These are phyloP conservation scores for Nephrotoma appendiculata DNA, from an alignment of 2,888 invertebrate species.

Conservation along the genomic window DNA sequence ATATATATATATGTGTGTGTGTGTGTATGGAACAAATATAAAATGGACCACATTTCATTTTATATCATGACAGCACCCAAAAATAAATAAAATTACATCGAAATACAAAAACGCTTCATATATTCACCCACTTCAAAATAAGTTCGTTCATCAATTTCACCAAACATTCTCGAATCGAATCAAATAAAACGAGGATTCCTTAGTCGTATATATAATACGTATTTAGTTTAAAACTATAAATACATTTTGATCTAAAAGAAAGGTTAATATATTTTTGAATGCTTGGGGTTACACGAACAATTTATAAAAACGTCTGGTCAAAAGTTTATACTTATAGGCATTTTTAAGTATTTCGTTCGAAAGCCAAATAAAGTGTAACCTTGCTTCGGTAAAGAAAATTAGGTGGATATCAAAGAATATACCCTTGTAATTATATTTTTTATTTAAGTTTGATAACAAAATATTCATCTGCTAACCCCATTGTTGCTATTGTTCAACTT, in stretches of 20 bases:
- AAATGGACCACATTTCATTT: constrained; percentile 2
- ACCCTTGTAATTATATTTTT: too few species aligned
- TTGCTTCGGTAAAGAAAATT: too few species aligned
- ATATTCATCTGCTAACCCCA: too few species aligned
- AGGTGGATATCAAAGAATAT: too few species aligned
- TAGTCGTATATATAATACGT: not conserved
- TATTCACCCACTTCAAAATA: not conserved
- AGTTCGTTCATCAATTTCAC: not conserved
- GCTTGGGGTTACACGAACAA: not conserved
- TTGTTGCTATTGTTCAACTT: too few species aligned
- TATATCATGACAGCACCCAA: constrained; percentile 3
- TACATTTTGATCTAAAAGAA: not conserved
- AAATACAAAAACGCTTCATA: not conserved
- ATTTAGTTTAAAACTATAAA: not conserved
- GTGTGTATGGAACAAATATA: not conserved
- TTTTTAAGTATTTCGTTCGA: too few species aligned
- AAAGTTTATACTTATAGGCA: too few species aligned
- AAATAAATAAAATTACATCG: not conserved
- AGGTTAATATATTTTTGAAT: not conserved
- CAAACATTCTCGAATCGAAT: not conserved
- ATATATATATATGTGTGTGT: not conserved
- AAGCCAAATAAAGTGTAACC: too few species aligned
- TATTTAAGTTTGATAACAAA: too few species aligned
- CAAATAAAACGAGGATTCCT: not conserved
- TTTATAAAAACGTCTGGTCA: not conserved